A percentile compares a stretch with the other conserved stretches of the same genome.
phyloP scores from a whole-genome alignment of 1,140 invertebrate genomes.

The Anagrus nilaparvatae region DNA sequence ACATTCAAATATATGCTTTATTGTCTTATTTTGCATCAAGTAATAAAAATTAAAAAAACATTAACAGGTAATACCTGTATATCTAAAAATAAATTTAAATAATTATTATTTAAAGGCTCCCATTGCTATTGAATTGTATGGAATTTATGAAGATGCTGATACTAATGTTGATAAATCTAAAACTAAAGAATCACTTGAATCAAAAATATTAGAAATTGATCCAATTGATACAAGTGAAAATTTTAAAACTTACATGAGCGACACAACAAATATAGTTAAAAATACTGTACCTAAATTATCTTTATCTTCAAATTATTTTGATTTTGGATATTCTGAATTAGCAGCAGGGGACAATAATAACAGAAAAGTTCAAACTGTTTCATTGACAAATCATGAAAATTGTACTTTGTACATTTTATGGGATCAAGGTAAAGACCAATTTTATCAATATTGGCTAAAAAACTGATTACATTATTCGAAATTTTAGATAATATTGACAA shows the following conservation, averaged over 20 bases:
- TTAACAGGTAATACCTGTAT: neutral
- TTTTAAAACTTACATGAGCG: constrained; percentile 21
- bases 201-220: constrained; percentile 18
- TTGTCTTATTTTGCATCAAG: constrained; percentile 26
- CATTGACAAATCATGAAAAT: constrained; percentile 23
- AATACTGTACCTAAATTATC: constrained; percentile 18
- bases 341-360: constrained; percentile 9
- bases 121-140: constrained; percentile 28
- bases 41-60: no score
- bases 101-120: constrained; percentile 20
- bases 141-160: constrained; percentile 12
- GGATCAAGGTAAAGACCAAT: constrained; percentile 21
- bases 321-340: constrained; percentile 21
- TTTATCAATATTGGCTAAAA: neutral
- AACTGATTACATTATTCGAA: neutral
- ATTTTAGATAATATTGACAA: constrained; percentile 18
- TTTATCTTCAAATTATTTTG: constrained; percentile 23
- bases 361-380: constrained; percentile 18
- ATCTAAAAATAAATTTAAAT: constrained; percentile 1
- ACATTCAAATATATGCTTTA: constrained; percentile 20
- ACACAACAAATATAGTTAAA: constrained; percentile 12
- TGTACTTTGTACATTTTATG: constrained; percentile 20
- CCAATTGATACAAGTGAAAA: neutral
- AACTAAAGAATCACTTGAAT: constrained; percentile 4
- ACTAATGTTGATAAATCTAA: constrained; percentile 7